A percentile compares a stretch with the other conserved stretches of the same genome.
Evolutionary conservation across 1,140 invertebrate species (phyloP).

Genomic region (Trichoplusia ni): DNA sequence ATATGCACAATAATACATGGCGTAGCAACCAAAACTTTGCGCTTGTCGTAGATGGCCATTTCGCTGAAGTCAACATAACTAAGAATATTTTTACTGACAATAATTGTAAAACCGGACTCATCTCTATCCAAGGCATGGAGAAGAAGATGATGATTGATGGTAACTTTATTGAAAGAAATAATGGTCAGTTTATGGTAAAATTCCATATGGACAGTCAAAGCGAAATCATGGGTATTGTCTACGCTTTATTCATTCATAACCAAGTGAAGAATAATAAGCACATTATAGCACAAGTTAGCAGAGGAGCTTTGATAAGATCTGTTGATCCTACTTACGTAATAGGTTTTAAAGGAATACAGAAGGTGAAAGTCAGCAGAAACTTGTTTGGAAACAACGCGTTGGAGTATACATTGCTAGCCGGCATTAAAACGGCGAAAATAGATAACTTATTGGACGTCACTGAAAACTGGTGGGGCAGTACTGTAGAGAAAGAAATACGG

Average conservation of each 20-base stretch:
- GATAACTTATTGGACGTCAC: constrained; percentile 93
- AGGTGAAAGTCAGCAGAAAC: constrained; percentile 95
- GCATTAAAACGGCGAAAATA: constrained; percentile 93
- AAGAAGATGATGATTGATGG: constrained; percentile 93
- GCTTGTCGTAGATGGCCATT: constrained; percentile 95
- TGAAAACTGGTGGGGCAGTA: constrained; percentile 98
- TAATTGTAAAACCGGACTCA: constrained; percentile 89
- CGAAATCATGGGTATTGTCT: constrained; percentile 93
- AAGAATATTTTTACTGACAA: constrained; percentile 94
- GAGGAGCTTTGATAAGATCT: constrained; percentile 76
- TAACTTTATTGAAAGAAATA: constrained; percentile 91
- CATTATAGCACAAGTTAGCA: constrained; percentile 46
- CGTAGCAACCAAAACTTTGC: constrained; percentile 92
- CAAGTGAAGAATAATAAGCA: constrained; percentile 89
- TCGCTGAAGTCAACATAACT: constrained; percentile 91
- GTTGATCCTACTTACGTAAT: constrained; percentile 91
- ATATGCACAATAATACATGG: constrained; percentile 93
- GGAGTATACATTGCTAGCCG: constrained; percentile 96
- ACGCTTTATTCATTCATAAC: constrained; percentile 91
- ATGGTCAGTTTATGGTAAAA: constrained; percentile 92
- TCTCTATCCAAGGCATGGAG: constrained; percentile 97
- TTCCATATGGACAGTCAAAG: constrained; percentile 96
- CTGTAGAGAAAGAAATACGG: constrained; percentile 87
- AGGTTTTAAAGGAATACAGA: constrained; percentile 96
- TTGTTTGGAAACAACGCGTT: constrained; percentile 93